Evolutionary conservation across 2,113 vertebrate genomes (phyloP).

Genomic region (Abramis brama): DNA sequence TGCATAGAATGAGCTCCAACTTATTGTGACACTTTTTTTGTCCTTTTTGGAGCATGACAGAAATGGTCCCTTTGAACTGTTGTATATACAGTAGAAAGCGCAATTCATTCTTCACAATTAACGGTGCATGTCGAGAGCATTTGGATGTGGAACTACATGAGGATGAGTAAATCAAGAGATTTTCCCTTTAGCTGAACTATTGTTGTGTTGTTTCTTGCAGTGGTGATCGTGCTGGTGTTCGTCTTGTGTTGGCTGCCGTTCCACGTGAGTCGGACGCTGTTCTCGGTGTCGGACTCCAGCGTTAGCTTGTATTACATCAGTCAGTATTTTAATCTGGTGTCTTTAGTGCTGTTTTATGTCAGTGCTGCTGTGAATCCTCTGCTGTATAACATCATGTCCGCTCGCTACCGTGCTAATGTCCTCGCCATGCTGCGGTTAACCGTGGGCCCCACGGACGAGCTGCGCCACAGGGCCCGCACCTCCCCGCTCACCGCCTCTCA

Average conservation of each 20-base stretch:
- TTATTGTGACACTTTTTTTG: no score
- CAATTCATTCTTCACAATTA: no score
- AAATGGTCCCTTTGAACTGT: no score
- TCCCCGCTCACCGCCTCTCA: constrained; percentile 46
- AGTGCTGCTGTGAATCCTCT: constrained; percentile 80
- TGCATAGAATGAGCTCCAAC: no score
- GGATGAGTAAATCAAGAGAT: not conserved
- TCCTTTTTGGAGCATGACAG: no score
- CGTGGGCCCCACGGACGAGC: constrained; percentile 22
- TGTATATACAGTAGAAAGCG: no score
- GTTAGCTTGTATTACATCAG: constrained; percentile 70
- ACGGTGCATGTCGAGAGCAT: no score
- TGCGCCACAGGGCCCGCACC: constrained; percentile 30
- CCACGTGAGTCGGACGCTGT: constrained; percentile 78
- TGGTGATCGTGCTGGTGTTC: constrained; percentile 80
- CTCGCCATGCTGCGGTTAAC: constrained; percentile 62
- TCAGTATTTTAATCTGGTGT: constrained; percentile 79
- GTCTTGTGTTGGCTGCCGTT: constrained; percentile 81
- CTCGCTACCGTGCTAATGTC: constrained; percentile 72
- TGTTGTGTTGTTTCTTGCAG: constrained; percentile 53
- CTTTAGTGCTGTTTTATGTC: constrained; percentile 79
- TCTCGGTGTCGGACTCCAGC: constrained; percentile 66
- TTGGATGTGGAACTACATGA: no score
- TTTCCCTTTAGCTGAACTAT: not conserved
- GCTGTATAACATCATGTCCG: constrained; percentile 81